Evolutionary conservation across 2,797 vertebrate genomes (phyloP).

Genomic region (Tragelaphus oryx): DNA sequence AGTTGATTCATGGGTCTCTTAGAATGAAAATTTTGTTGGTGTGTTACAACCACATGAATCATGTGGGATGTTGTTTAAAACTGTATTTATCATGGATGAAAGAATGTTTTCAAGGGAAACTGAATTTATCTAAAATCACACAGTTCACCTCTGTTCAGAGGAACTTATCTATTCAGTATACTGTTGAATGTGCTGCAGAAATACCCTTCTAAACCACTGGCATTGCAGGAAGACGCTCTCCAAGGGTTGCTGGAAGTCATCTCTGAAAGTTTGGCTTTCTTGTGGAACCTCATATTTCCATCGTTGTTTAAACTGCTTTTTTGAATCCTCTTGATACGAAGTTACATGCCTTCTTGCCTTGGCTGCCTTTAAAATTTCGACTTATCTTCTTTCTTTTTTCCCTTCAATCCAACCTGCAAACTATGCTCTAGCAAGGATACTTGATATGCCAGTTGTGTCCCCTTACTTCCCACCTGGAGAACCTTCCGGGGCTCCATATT

Average conservation of each 20-base stretch:
- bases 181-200: not conserved
- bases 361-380: not conserved
- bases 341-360: not conserved
- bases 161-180: conserved; percentile 8
- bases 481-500: not conserved
- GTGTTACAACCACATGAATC: conserved; percentile 28
- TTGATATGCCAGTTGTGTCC: not conserved
- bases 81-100: conserved; percentile 49
- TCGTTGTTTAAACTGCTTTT: not conserved
- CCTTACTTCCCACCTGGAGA: not conserved
- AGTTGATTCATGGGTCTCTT: conserved; percentile 51
- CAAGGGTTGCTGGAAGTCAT: not conserved
- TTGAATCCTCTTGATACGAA: not conserved
- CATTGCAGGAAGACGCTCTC: not conserved
- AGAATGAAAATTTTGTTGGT: conserved; percentile 40
- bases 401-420: not conserved
- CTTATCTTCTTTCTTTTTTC: not conserved
- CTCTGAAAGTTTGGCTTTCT: not conserved
- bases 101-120: conserved; percentile 47
- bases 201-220: not conserved
- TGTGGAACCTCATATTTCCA: not conserved
- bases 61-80: conserved; percentile 19
- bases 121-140: conserved; percentile 49
- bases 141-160: conserved; percentile 22
- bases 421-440: not conserved